These are phyloP conservation scores for Drosophila paulistorum DNA, from an alignment of 1,140 invertebrate genomes.

Conservation along the genomic window DNA sequence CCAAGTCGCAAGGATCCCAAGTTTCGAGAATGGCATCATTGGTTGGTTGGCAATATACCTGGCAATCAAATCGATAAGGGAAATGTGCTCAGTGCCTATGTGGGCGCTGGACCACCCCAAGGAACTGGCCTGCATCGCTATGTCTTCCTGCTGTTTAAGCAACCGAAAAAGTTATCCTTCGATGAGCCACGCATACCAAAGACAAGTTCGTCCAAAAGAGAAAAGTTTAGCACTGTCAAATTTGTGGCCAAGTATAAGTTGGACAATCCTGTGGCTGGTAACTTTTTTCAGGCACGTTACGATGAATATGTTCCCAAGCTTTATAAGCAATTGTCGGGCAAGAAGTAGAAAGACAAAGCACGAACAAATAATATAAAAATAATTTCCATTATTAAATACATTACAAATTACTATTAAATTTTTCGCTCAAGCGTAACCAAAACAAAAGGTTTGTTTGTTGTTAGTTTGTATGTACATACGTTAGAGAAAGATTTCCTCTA, in stretches of 20 bases:
- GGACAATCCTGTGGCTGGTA: constrained; percentile 89
- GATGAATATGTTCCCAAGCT: constrained; percentile 93
- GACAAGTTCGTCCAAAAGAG: constrained; percentile 1
- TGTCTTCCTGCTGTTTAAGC: constrained; percentile 94
- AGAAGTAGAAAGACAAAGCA: background rate
- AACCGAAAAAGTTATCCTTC: constrained; percentile 83
- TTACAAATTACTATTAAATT: background rate
- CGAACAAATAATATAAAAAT: background rate
- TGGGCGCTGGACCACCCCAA: constrained; percentile 93
- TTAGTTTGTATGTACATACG: no score
- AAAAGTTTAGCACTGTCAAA: constrained; percentile 4
- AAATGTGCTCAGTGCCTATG: constrained; percentile 89
- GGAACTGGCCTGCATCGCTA: constrained; percentile 95
- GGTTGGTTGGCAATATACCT: constrained; percentile 91
- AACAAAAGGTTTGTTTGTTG: background rate
- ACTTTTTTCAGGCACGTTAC: constrained; percentile 94
- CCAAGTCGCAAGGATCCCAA: constrained; percentile 91
- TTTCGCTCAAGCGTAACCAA: background rate
- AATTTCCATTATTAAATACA: background rate
- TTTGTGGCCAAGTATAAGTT: constrained; percentile 88
- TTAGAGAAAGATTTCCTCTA: no score
- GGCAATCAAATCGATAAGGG: constrained; percentile 86
- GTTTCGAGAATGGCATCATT: constrained; percentile 95
- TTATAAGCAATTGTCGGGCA: constrained; percentile 45
- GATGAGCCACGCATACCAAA: constrained; percentile 29